phyloP scores from a whole-genome alignment of 37 sponge, comb jelly and placozoan genomes.

The Geodia barretti region DNA sequence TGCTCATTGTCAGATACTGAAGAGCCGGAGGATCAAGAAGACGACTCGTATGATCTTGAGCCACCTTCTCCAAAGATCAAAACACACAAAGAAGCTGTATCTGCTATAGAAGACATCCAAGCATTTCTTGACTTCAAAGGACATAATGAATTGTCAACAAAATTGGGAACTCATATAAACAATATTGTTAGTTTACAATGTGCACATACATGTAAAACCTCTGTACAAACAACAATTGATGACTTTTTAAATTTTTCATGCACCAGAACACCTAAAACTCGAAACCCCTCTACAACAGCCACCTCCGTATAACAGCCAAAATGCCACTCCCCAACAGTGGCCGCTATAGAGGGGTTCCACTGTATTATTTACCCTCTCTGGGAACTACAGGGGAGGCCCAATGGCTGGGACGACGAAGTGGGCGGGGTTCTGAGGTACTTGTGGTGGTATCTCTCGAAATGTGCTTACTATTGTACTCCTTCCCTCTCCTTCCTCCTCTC shows the following conservation, averaged over 20 bases:
- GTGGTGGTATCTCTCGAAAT: no score
- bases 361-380: no score
- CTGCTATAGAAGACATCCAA: neutral
- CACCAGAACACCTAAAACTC: neutral
- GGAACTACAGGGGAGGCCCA: no score
- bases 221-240: neutral
- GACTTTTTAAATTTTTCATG: neutral
- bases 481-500: no score
- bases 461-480: no score
- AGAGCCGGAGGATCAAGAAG: constrained; percentile 7
- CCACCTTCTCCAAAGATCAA: neutral
- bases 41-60: neutral
- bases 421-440: no score
- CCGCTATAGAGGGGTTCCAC: no score
- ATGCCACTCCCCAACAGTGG: neutral
- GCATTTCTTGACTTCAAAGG: constrained; percentile 9
- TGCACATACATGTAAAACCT: neutral
- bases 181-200: neutral
- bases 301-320: neutral
- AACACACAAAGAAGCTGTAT: constrained; percentile 34
- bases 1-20: constrained; percentile 27
- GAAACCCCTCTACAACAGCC: neutral
- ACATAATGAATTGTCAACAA: neutral
- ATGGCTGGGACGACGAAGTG: no score
- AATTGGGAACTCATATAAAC: neutral